These are phyloP conservation scores for Ditylenchus dipsaci DNA, from an alignment of 1,140 invertebrate species.

Conservation along the genomic window DNA sequence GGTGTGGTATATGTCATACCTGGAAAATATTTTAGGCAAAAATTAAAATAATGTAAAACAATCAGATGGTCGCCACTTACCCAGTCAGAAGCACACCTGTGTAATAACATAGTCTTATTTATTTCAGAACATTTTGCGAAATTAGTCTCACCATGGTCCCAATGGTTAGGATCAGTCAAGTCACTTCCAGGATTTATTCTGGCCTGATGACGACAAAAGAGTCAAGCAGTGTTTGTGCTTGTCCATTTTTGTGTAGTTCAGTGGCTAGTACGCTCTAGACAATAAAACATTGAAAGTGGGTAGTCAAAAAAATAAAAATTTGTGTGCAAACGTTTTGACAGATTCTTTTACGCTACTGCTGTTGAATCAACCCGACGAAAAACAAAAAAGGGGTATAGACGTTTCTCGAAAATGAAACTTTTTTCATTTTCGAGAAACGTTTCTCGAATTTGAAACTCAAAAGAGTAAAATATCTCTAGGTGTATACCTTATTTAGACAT, in stretches of 20 bases:
- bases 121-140: too few species aligned
- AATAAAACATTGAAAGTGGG: neutral
- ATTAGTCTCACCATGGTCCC: slow-evolving; percentile 63
- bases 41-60: neutral
- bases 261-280: slow-evolving; percentile 46
- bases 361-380: too few species aligned
- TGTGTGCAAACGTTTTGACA: too few species aligned
- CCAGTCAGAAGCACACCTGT: slow-evolving; percentile 61
- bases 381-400: too few species aligned
- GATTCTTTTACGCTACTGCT: too few species aligned
- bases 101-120: too few species aligned
- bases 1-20: slow-evolving; percentile 58
- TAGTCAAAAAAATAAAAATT: too few species aligned
- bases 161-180: slow-evolving; percentile 57
- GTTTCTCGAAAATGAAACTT: too few species aligned
- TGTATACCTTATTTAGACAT: too few species aligned
- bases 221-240: slow-evolving; percentile 55
- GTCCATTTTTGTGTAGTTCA: slow-evolving; percentile 54
- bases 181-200: slow-evolving; percentile 58
- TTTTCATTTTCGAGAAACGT: too few species aligned
- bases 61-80: slow-evolving; percentile 28
- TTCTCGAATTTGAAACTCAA: too few species aligned
- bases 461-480: too few species aligned
- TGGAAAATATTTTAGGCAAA: slow-evolving; percentile 22
- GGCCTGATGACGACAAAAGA: slow-evolving; percentile 57